A percentile compares a stretch with the other conserved stretches of the same genome.
These are phyloP conservation scores for Tenthredo distinguenda DNA, from an alignment of 2,888 invertebrate species.

Conservation along the genomic window DNA sequence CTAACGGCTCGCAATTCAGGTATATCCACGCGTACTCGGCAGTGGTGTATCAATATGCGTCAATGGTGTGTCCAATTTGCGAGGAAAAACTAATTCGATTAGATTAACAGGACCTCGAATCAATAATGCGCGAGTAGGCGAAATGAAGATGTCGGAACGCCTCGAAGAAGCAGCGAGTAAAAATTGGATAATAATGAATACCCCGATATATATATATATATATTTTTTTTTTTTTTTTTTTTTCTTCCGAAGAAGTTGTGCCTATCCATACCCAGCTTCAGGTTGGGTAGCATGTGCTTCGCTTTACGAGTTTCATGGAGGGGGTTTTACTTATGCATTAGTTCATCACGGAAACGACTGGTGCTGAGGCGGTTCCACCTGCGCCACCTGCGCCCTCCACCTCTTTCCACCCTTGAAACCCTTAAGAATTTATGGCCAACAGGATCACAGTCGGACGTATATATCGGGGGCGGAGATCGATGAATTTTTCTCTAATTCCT, in stretches of 20 bases:
- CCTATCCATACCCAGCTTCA: slow-evolving; percentile 18
- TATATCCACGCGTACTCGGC: background rate
- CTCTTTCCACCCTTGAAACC: slow-evolving; percentile 55
- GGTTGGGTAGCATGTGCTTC: slow-evolving; percentile 42
- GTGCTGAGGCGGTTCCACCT: slow-evolving; percentile 67
- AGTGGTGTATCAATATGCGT: too few relatives aligned
- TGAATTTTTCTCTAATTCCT: background rate
- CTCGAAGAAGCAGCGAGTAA: background rate
- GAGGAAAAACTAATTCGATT: background rate
- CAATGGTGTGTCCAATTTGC: too few relatives aligned
- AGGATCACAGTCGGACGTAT: slow-evolving; percentile 40
- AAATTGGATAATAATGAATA: slow-evolving; percentile 26
- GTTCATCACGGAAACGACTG: slow-evolving; percentile 71
- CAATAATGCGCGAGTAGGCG: background rate
- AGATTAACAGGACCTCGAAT: background rate
- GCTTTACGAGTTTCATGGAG: slow-evolving; percentile 50
- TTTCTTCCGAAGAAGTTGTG: background rate
- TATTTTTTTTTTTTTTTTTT: background rate
- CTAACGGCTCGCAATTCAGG: background rate
- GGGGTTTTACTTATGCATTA: slow-evolving; percentile 72
- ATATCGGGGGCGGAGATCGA: slow-evolving; percentile 20
- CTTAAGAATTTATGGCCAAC: slow-evolving; percentile 69
- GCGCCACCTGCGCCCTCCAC: slow-evolving; percentile 60
- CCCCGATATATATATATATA: too few relatives aligned
- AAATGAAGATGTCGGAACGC: background rate